Base-by-base conservation (phyloP, 2,797 vertebrate species). In the Mus spretus region DNA sequence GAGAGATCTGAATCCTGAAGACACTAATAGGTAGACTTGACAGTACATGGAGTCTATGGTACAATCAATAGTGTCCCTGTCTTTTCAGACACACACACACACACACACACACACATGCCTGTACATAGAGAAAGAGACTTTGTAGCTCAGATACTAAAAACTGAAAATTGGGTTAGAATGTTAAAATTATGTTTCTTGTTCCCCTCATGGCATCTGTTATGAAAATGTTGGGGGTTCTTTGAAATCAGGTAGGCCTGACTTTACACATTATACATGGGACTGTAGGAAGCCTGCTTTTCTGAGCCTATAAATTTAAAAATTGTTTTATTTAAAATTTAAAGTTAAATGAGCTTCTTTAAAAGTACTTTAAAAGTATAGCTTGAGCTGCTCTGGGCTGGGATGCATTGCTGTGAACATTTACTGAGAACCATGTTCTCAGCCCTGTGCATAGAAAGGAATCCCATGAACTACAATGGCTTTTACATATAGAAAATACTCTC, bases 221-320 rank as follows among this genome's bases (percentile, higher is more conserved):
- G 61, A 40, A 84, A 61, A 55, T 65, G 92, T 79, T 61, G 12
- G 17, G 57, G 84, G 59, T 19, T 53, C 20, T 82, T 96, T 96
- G n/a, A 75, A 67, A 44, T 82, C 31, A 34, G 37, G 31, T 78
- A 61, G 78, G 37, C 24, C 15, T 55, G 78, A 77, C 37, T 84
- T 96, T 61, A 82, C 74, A n/a, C 3, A 40, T 82, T 57, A 57
- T 19, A 77, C 57, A 12, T 14, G 26, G 50, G 26, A 67, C 14
- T 2, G 9, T 13, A 94, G 55, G 44, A 74, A 83, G 57, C 61
- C 44, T 40, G 37, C 55, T 85, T 83, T 82, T 81, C 50, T 63
- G 31, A 82, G 77, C 40, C 80, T 59, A 53, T 84, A 78, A 77
- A 77, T 47, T 77, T 7, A 77, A 15, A 77, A 47, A 14, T 75